Percentiles rank a stretch among this genome's conserved stretches.
These are phyloP conservation scores for Ladona fulva DNA, from an alignment of 1,140 invertebrate genomes.

Conservation along the genomic window DNA sequence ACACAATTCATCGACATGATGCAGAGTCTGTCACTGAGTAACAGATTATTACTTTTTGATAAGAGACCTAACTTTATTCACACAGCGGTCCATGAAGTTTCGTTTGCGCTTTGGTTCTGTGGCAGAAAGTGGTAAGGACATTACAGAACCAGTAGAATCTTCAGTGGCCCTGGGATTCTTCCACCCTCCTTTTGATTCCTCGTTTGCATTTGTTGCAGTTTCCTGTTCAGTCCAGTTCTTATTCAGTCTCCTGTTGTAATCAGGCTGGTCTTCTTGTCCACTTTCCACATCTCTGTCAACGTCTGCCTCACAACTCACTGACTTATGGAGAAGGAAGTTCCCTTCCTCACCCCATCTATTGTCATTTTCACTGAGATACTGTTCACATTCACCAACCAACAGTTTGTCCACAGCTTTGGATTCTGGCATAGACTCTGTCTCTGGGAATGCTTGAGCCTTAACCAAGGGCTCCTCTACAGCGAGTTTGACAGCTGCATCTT, in stretches of 20 bases:
- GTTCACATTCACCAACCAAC: constrained; percentile 22
- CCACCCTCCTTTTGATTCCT: constrained; percentile 35
- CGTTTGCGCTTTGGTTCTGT: constrained; percentile 47
- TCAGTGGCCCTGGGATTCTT: constrained; percentile 32
- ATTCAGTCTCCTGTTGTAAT: not conserved
- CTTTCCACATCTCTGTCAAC: constrained; percentile 27
- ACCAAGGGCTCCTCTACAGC: not conserved
- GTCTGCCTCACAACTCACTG: constrained; percentile 15
- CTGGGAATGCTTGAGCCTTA: not conserved
- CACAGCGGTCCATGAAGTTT: constrained; percentile 68
- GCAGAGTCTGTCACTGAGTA: not conserved
- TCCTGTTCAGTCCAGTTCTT: constrained; percentile 15
- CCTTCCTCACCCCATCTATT: not conserved
- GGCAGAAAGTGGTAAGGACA: constrained; percentile 32
- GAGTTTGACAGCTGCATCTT: not conserved
- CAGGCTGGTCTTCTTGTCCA: constrained; percentile 22
- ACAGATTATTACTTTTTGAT: constrained; percentile 43
- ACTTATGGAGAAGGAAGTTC: not conserved
- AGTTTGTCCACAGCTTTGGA: constrained; percentile 15
- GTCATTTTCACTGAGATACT: constrained; percentile 25
- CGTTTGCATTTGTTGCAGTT: constrained; percentile 20
- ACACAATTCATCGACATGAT: not conserved
- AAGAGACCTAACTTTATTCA: constrained; percentile 63
- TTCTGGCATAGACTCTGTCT: not conserved
- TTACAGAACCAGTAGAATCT: constrained; percentile 28